Percentiles rank a stretch among this genome's conserved stretches.
Evolutionary conservation across 1,140 invertebrate species (phyloP).

Genomic region (Apis dorsata): DNA sequence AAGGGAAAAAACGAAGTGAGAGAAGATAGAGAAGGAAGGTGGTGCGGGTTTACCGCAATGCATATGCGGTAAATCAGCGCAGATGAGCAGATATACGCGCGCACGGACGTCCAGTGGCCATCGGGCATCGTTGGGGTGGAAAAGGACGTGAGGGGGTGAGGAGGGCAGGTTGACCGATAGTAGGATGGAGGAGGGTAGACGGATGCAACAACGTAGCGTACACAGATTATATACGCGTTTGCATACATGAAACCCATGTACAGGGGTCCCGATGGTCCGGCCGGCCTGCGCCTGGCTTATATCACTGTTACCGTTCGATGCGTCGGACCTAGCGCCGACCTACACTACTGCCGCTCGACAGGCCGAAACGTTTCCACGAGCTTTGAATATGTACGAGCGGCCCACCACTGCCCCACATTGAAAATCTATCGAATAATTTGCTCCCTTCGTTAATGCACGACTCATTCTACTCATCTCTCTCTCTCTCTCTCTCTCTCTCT

Average conservation of each 20-base stretch:
- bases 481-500: neutral
- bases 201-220: slow-evolving; percentile 48
- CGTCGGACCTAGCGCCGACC: slow-evolving; percentile 16
- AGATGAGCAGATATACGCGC: slow-evolving; percentile 49
- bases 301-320: slow-evolving; percentile 39
- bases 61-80: slow-evolving; percentile 61
- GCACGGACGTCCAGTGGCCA: slow-evolving; percentile 25
- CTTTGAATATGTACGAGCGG: slow-evolving; percentile 38
- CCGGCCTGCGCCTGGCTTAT: slow-evolving; percentile 46
- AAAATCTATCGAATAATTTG: slow-evolving; percentile 41
- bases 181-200: slow-evolving; percentile 26
- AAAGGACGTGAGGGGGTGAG: slow-evolving; percentile 15
- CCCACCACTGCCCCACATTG: neutral
- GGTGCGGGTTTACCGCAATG: slow-evolving; percentile 47
- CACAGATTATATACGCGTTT: slow-evolving; percentile 55
- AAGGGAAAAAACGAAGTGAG: neutral
- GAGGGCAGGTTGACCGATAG: slow-evolving; percentile 45
- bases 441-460: slow-evolving; percentile 3
- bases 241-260: slow-evolving; percentile 52
- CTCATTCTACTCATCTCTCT: neutral
- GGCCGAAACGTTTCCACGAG: slow-evolving; percentile 23
- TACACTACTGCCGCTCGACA: slow-evolving; percentile 5
- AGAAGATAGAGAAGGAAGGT: neutral
- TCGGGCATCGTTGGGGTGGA: slow-evolving; percentile 48
- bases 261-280: slow-evolving; percentile 19